These are phyloP conservation scores for Triplophysa dalaica DNA, from an alignment of 2,113 vertebrate genomes.

Conservation along the genomic window DNA sequence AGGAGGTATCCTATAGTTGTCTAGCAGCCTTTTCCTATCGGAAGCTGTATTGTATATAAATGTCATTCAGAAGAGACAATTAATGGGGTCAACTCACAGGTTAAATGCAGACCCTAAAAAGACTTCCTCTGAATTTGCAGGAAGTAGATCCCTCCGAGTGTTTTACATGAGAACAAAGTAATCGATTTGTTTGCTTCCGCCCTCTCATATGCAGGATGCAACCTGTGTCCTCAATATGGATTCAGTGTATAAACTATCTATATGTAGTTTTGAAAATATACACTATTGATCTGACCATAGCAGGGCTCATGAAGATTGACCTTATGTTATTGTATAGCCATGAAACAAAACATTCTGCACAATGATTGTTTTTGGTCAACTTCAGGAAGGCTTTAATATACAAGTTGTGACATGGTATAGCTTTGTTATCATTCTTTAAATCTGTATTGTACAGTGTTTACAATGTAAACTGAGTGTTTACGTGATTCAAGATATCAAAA, in stretches of 20 bases:
- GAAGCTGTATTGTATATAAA: constrained; percentile 7
- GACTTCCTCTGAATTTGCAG: neutral
- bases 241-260: neutral
- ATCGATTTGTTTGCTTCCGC: constrained; percentile 19
- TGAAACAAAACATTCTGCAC: constrained; percentile 82
- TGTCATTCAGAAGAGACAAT: neutral
- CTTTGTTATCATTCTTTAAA: no score
- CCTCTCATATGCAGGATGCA: neutral
- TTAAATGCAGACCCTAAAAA: neutral
- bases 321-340: constrained; percentile 80
- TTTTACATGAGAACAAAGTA: neutral
- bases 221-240: neutral
- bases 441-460: no score
- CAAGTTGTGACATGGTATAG: no score
- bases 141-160: neutral
- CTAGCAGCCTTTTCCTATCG: neutral
- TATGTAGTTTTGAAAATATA: neutral
- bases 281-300: neutral
- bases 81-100: constrained; percentile 2
- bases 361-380: constrained; percentile 79
- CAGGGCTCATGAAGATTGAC: constrained; percentile 53
- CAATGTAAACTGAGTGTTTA: no score
- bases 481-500: no score
- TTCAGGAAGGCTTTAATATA: neutral
- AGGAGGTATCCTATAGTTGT: neutral